phyloP scores from a whole-genome alignment of 2,888 invertebrate genomes.

The Nephrocerus scutellatus region DNA sequence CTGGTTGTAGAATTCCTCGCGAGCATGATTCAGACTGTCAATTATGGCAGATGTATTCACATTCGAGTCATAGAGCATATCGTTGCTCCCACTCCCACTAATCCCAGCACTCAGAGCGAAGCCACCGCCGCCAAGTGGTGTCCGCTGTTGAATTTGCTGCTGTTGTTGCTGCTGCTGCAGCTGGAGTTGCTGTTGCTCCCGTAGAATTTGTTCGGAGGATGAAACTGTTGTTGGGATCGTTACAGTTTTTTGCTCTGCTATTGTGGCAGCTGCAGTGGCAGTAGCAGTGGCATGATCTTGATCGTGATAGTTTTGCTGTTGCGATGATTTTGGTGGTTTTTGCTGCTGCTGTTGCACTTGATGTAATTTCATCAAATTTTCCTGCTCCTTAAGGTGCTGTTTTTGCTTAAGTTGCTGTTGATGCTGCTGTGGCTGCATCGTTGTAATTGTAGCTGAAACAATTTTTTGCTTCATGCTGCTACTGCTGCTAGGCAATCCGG shows the following conservation, averaged over 20 bases:
- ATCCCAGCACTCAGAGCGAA: constrained; percentile 13
- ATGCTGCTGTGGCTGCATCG: constrained; percentile 11
- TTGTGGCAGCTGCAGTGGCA: constrained; percentile 25
- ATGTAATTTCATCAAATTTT: constrained; percentile 17
- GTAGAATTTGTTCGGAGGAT: constrained; percentile 8
- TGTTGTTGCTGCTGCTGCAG: constrained; percentile 22
- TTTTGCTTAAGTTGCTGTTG: constrained; percentile 18
- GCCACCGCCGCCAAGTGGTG: constrained; percentile 20
- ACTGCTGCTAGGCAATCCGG: constrained; percentile 21
- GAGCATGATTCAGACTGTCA: constrained; percentile 45
- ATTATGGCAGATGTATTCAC: constrained; percentile 46
- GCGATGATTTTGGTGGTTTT: constrained; percentile 19
- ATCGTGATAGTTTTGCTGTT: constrained; percentile 18
- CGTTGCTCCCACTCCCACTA: constrained; percentile 22
- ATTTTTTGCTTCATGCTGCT: constrained; percentile 26
- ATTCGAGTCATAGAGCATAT: constrained; percentile 42
- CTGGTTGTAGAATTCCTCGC: constrained; percentile 45
- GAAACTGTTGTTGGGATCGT: background rate
- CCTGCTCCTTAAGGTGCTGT: constrained; percentile 19
- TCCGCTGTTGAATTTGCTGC: constrained; percentile 23
- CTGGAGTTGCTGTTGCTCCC: constrained; percentile 16
- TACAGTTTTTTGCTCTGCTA: constrained; percentile 29
- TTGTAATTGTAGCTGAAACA: constrained; percentile 22
- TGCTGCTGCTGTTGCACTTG: constrained; percentile 20
- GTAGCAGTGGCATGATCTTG: constrained; percentile 18